These are phyloP conservation scores for Unio delphinus DNA, from an alignment of 2,888 invertebrate species.

Conservation along the genomic window DNA sequence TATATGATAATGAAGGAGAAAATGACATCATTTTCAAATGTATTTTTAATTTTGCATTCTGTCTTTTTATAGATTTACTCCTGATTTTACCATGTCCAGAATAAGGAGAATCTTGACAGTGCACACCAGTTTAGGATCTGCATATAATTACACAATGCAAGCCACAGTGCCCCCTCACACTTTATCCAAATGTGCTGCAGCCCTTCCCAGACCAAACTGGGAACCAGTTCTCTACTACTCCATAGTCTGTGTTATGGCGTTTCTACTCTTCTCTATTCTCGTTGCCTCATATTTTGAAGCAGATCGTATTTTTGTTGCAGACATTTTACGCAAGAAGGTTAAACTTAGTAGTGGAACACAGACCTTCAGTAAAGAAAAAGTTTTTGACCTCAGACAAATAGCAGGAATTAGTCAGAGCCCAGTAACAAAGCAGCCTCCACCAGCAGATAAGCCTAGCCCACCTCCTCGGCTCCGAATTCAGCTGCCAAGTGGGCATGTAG, in stretches of 20 bases:
- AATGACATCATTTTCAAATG: no score
- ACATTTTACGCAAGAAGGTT: slow-evolving; percentile 61
- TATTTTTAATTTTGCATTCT: neutral
- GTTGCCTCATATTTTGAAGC: slow-evolving; percentile 82
- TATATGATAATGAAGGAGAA: no score
- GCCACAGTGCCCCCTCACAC: slow-evolving; percentile 79
- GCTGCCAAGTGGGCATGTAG: slow-evolving; percentile 44
- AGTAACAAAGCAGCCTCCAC: slow-evolving; percentile 10
- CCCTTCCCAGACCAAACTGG: slow-evolving; percentile 83
- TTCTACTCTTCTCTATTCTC: slow-evolving; percentile 79
- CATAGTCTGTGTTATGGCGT: slow-evolving; percentile 71
- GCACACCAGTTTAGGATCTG: slow-evolving; percentile 68
- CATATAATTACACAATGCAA: slow-evolving; percentile 80
- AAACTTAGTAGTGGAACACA: slow-evolving; percentile 72
- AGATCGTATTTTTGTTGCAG: slow-evolving; percentile 77
- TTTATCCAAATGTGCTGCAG: slow-evolving; percentile 80
- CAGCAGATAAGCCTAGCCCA: slow-evolving; percentile 16
- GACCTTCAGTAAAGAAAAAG: slow-evolving; percentile 75
- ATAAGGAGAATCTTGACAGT: slow-evolving; percentile 75
- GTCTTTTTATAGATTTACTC: slow-evolving; percentile 78
- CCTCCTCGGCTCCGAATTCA: slow-evolving; percentile 33
- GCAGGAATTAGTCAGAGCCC: slow-evolving; percentile 40
- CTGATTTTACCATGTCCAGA: slow-evolving; percentile 87
- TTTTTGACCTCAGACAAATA: slow-evolving; percentile 70
- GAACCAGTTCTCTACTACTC: slow-evolving; percentile 80